A percentile compares a stretch with the other conserved stretches of the same genome.
These are phyloP conservation scores for Cydia splendana DNA, from an alignment of 1,140 invertebrate species.

Conservation along the genomic window DNA sequence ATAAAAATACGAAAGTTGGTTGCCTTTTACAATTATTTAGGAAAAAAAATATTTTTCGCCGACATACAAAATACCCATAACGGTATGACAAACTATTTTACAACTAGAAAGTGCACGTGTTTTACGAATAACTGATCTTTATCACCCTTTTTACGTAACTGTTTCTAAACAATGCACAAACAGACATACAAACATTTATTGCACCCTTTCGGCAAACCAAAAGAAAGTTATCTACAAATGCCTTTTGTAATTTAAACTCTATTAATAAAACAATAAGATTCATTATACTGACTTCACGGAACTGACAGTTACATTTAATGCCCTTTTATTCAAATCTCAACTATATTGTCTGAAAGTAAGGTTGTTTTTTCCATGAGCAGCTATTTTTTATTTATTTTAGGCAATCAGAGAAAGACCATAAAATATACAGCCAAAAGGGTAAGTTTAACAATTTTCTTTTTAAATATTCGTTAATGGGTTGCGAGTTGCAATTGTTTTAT, in stretches of 20 bases:
- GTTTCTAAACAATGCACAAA: not conserved
- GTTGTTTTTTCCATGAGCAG: not conserved
- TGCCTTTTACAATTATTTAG: too few species aligned
- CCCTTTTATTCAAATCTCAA: too few species aligned
- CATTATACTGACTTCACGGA: not conserved
- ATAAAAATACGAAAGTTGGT: too few species aligned
- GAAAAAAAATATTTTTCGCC: too few species aligned
- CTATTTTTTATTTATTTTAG: not conserved
- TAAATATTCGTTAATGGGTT: not conserved
- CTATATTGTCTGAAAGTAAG: too few species aligned
- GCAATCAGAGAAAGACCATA: not conserved
- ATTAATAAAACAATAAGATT: not conserved
- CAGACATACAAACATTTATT: not conserved
- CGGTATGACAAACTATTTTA: not conserved
- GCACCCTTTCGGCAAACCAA: not conserved
- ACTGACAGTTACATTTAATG: not conserved
- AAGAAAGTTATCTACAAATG: not conserved
- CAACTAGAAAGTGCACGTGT: not conserved
- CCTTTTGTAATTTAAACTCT: not conserved
- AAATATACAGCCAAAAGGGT: not conserved
- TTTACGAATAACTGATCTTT: not conserved
- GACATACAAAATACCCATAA: not conserved
- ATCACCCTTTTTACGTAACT: slow-evolving; percentile 5
- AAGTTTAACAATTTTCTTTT: slow-evolving; percentile 6
- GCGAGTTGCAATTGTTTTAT: not conserved